Base-by-base conservation (phyloP, 2,797 vertebrate genomes). In the Buphagus erythrorhynchus region DNA sequence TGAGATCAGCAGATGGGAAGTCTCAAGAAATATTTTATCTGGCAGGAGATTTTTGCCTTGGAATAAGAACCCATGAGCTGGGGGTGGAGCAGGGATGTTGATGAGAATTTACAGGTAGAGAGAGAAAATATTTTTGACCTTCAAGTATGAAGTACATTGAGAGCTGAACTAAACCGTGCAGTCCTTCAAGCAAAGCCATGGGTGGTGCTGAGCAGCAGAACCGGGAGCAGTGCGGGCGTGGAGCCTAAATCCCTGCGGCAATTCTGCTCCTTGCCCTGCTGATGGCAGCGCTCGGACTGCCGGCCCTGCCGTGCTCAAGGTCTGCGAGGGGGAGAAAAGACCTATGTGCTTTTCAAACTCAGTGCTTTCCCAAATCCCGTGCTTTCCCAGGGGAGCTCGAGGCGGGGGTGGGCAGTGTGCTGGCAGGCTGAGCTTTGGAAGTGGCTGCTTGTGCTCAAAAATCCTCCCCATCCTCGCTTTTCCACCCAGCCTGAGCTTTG, bases 211-310 rank as follows among this genome's bases (percentile, higher is more conserved):
- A 16, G 40, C 4, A 6, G 29, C 16, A 21, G 9, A 66, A 6
- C 8, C 15, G 42, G 14, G 63, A 4, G 8, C 3, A 2, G 8
- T 2, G 57, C 9, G 16, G 35, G 2, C 17, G 51, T 0, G 6
- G 58, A 45, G n/a, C 13, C 28, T 1, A 5, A 31, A 38, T 3
- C 29, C 20, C 33, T 6, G n/a, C 48, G 29, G 93, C 65, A 74
- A 24, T 95, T 95, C 93, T 46, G 10, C 59, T 55, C 38, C 68
- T 59, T 73, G 19, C 65, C 96, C 95, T 95, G 89, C 69, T 35
- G 95, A 91, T 94, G 94, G 96, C 97, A 93, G 55, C 91, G 76
- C 90, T 93, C 55, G 1, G 79, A 55, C 72, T 91, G 28, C 28
- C 3, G 62, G 52, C 28, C 46, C 40, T 0, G 5, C 29, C 9